Conservation (phyloP, 2,797 vertebrate genomes). For the Mareca penelope region DNA sequence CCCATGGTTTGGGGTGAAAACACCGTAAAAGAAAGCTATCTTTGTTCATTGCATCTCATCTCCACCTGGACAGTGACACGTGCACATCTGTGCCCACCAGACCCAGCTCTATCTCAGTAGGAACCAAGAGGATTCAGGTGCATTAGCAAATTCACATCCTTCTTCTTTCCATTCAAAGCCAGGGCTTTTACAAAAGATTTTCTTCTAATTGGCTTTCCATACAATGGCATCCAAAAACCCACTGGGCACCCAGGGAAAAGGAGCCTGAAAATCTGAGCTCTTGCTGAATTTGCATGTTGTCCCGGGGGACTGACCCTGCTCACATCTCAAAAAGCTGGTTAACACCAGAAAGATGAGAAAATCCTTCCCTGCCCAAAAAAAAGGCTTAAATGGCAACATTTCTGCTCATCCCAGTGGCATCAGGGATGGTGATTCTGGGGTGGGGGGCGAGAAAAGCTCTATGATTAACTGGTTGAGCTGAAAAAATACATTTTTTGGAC, state of each 20-base stretch:
- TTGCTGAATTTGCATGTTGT: neutral
- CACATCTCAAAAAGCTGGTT: neutral
- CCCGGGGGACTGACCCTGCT: neutral
- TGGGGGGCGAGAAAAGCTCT: neutral
- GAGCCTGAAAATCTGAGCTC: neutral
- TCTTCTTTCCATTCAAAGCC: neutral
- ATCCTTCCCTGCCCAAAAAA: no score
- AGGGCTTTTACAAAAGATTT: neutral
- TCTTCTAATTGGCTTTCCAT: neutral
- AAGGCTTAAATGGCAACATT: neutral
- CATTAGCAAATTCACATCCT: neutral
- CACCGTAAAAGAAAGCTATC: neutral
- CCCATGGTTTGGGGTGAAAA: neutral
- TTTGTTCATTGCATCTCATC: neutral
- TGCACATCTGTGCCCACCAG: neutral
- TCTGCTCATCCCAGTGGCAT: accelerated
- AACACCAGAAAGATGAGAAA: accelerated
- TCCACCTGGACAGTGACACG: neutral
- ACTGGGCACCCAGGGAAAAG: neutral
- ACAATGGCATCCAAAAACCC: neutral
- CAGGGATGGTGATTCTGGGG: neutral
- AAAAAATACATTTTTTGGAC: neutral
- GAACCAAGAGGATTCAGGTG: accelerated
- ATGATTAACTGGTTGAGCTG: neutral
- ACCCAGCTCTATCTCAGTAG: neutral